phyloP scores from a whole-genome alignment of 1,140 invertebrate genomes.

The Camponotus vicinus region DNA sequence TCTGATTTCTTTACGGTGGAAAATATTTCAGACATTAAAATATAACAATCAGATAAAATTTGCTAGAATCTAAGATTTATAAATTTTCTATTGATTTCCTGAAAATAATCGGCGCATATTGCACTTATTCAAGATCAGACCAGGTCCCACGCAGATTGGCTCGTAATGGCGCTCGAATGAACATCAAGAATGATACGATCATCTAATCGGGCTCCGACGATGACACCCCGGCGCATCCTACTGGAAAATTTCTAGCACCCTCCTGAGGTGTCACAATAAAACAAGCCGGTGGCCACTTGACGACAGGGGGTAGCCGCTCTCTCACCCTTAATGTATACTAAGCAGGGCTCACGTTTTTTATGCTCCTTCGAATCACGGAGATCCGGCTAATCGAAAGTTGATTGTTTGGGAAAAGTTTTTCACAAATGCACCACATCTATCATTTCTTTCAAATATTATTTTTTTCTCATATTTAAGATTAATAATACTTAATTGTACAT shows the following conservation, averaged over 20 bases:
- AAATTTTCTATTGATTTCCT: constrained; percentile 16
- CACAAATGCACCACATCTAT: background rate
- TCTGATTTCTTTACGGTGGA: background rate
- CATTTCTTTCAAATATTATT: background rate
- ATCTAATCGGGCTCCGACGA: constrained; percentile 73
- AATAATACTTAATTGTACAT: background rate
- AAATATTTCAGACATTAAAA: background rate
- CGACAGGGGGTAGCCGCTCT: constrained; percentile 62
- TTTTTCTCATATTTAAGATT: background rate
- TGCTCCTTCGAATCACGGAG: constrained; percentile 20
- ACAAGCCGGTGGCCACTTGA: constrained; percentile 80
- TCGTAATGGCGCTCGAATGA: constrained; percentile 80
- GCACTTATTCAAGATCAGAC: constrained; percentile 42
- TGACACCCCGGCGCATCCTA: constrained; percentile 65
- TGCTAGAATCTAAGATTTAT: background rate
- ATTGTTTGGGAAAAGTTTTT: constrained; percentile 75
- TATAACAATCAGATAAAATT: background rate
- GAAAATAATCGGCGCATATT: background rate
- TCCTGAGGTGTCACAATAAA: constrained; percentile 80
- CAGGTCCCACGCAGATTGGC: constrained; percentile 82
- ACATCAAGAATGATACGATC: constrained; percentile 66
- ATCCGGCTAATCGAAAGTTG: constrained; percentile 75
- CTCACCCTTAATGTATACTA: constrained; percentile 76
- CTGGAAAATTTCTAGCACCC: constrained; percentile 74
- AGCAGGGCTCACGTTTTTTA: constrained; percentile 67